Base-by-base conservation (phyloP, 2,888 invertebrate species). In the Catotricha subobsoleta region DNA sequence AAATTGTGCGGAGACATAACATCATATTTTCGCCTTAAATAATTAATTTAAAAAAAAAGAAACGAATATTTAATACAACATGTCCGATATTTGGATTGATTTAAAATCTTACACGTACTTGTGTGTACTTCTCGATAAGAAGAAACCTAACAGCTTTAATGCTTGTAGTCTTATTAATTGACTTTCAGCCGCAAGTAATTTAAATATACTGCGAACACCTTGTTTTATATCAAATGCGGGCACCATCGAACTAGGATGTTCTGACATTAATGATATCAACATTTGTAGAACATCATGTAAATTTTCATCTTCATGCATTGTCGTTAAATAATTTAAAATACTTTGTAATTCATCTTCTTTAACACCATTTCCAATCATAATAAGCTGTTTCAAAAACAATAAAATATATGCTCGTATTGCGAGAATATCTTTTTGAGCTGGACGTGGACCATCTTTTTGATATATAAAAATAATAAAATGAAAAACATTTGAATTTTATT, bases 261-360 rank as follows among this genome's bases (percentile, higher is more conserved):
- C 97, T 8, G 92, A 88, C 87, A 98, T 92, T 49, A 98, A 67
- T 1, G 88, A 86, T 59, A 97, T 95, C 51, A 94, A 68, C 80
- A 95, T 87, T 69, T 94, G 90, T 48, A 98, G 69, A 5, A 99
- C 95, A 60, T 99, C 98, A 58, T 94, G 91, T 45, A 98, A 71
- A 64, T 98, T 98, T 64, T 98, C 97, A 64, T 97, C 95, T 76
- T 97, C 95, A 59, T 95, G 87, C 70, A 95, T 88, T 45, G 95
- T 97, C 23, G 94, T 91, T 51, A 99, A 69, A 62, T 94, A 97
- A 69, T 98, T 99, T 45, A 99, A 73, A 58, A 99, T 86, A 52
- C 92, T 91, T 65, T 99, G 97, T 42, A 99, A 70, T 62, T 99
- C 98, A 64, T 99, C 98, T 57, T 98, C 97, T 61, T 95, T 91